phyloP scores from a whole-genome alignment of 2,797 vertebrate species.

The Alcedo atthis region DNA sequence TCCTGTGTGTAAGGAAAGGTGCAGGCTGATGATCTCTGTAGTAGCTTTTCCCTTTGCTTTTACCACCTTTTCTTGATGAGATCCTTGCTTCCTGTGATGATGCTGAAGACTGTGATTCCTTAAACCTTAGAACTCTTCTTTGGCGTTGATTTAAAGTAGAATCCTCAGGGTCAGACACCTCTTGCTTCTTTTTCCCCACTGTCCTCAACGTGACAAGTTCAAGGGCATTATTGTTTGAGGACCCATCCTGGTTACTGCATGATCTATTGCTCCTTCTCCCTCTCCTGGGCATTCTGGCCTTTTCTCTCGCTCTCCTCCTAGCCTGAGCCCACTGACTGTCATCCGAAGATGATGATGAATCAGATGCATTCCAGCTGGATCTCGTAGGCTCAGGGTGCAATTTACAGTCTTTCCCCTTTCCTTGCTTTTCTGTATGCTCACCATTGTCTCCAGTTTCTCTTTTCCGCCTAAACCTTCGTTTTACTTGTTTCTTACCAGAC shows the following conservation, averaged over 20 bases:
- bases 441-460: slow-evolving; percentile 77
- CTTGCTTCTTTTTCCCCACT: slow-evolving; percentile 68
- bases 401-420: slow-evolving; percentile 63
- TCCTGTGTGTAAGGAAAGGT: slow-evolving; percentile 63
- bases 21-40: slow-evolving; percentile 49
- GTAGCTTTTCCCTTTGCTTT: slow-evolving; percentile 46
- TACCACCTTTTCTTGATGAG: slow-evolving; percentile 49
- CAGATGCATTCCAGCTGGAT: slow-evolving; percentile 72
- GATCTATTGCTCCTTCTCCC: slow-evolving; percentile 74
- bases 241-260: slow-evolving; percentile 55
- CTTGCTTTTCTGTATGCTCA: slow-evolving; percentile 73
- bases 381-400: slow-evolving; percentile 41
- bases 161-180: slow-evolving; percentile 63
- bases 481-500: slow-evolving; percentile 84
- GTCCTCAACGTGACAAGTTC: slow-evolving; percentile 81
- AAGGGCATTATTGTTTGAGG: slow-evolving; percentile 58
- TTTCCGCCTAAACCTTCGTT: slow-evolving; percentile 83
- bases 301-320: slow-evolving; percentile 86
- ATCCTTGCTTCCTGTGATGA: slow-evolving; percentile 57
- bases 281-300: slow-evolving; percentile 77
- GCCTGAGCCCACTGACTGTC: slow-evolving; percentile 81
- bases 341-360: slow-evolving; percentile 86
- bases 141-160: slow-evolving; percentile 75
- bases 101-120: slow-evolving; percentile 57
- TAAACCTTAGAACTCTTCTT: slow-evolving; percentile 65